These are phyloP conservation scores for Bubalus kerabau DNA, from an alignment of 2,113 vertebrate genomes.

Conservation along the genomic window DNA sequence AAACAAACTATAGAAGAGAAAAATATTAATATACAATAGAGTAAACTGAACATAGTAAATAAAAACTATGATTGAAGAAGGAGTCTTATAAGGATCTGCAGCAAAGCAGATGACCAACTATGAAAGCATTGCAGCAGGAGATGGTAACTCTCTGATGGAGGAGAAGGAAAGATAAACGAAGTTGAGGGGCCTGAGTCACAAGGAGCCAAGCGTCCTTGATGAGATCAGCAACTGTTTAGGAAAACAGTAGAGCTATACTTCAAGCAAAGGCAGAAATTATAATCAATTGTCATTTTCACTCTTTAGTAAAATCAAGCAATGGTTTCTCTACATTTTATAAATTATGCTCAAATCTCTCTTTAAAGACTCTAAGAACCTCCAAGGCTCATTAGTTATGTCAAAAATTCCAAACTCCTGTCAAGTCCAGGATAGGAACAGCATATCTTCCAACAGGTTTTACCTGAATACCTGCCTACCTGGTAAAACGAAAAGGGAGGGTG, in stretches of 20 bases:
- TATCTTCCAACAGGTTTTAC: not conserved
- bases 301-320: not conserved
- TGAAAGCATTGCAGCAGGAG: not conserved
- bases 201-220: not conserved
- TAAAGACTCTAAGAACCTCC: not conserved
- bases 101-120: not conserved
- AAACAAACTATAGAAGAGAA: not conserved
- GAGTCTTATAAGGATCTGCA: not conserved
- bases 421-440: not conserved
- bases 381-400: not conserved
- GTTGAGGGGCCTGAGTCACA: not conserved
- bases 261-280: not conserved
- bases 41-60: not conserved
- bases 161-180: not conserved
- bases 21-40: not conserved
- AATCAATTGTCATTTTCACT: not conserved
- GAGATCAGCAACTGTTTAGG: not conserved
- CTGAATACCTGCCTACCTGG: not conserved
- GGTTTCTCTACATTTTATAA: not conserved
- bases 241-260: not conserved
- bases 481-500: not conserved
- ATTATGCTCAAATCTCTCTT: not conserved
- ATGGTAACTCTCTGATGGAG: no score
- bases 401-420: not conserved
- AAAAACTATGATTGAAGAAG: not conserved